Evolutionary conservation across 2,888 invertebrate genomes (phyloP).

Genomic region (Nyleta sp.): DNA sequence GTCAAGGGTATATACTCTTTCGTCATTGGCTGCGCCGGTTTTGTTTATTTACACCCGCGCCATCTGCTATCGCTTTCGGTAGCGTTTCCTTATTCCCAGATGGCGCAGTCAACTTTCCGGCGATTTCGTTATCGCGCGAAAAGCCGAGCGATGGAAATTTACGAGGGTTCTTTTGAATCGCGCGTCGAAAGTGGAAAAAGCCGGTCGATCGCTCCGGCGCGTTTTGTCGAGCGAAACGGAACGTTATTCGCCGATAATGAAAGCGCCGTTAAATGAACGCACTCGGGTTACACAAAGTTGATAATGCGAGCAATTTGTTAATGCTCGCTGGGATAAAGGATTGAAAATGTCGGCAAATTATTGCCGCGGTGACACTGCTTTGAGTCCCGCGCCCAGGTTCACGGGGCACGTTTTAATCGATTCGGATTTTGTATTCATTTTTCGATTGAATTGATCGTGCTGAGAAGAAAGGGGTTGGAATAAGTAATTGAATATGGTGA

Average conservation of each 20-base stretch:
- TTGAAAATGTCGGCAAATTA: constrained; percentile 33
- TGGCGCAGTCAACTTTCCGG: constrained; percentile 50
- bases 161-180: constrained; percentile 51
- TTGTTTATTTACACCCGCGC: constrained; percentile 39
- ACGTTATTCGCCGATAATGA: constrained; percentile 51
- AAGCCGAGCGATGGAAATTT: constrained; percentile 52
- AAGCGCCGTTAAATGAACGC: constrained; percentile 44
- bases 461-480: too few relatives aligned
- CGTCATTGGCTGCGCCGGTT: constrained; percentile 31
- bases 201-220: constrained; percentile 33
- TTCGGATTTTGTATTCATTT: constrained; percentile 18
- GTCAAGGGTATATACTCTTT: constrained; percentile 55
- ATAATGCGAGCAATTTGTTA: constrained; percentile 51
- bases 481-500: too few relatives aligned
- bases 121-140: constrained; percentile 41
- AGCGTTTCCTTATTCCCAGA: constrained; percentile 40
- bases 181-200: constrained; percentile 32
- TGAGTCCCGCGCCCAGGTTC: too few relatives aligned
- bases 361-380: neutral
- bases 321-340: constrained; percentile 23
- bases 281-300: constrained; percentile 42
- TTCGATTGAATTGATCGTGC: neutral
- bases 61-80: neutral
- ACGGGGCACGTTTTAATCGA: too few relatives aligned
- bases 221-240: constrained; percentile 18